Base-by-base conservation (phyloP, 1,140 invertebrate species). In the Calephelis virginiensis region DNA sequence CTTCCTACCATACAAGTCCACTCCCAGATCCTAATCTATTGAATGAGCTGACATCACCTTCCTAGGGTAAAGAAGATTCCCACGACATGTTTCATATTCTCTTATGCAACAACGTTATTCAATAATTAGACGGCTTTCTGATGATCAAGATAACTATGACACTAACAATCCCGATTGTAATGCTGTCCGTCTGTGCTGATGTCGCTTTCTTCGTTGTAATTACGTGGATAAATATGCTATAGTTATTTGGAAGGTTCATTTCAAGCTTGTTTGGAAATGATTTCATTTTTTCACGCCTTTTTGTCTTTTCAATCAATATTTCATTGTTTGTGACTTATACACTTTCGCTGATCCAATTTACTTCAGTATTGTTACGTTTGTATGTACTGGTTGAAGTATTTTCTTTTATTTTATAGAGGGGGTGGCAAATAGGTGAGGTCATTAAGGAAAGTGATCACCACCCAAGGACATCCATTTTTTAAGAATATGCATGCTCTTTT, bases 91-190 rank as follows among this genome's bases (percentile, higher is more conserved):
- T 59, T 59, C 53, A 59, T 59, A 59, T 59, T 28, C 28, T 59
- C 53, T 59, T 59, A 59, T 17, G 53, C 53, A 59, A 59, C 53
- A 56, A 59, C 53, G 28, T 59, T 59, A 59, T 59, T 59, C 53
- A 59, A 59, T 59, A 59, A 59, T 59, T 59, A 59, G 53, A 59
- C 53, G 53, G 28, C 53, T 37, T 59, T 59, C 53, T 59, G 53
- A 59, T 59, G 53, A 59, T 59, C 53, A 59, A 59, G 53, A 59
- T 59, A 59, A 7, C 53, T 38, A 37, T 59, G 53, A 59, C 53
- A 59, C 53, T 59, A 59, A 59, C 53, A 59, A 59, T 59, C 53
- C 53, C 53, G 53, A 59, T 59, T 59, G 53, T 59, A 59, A 59
- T 38, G 53, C 53, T 17, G 50, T 56, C 28, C 8, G 53, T 37